A percentile compares a stretch with the other conserved stretches of the same genome.
Conservation (phyloP, 2,113 vertebrate species). For the Phrynosoma blainvillii region DNA sequence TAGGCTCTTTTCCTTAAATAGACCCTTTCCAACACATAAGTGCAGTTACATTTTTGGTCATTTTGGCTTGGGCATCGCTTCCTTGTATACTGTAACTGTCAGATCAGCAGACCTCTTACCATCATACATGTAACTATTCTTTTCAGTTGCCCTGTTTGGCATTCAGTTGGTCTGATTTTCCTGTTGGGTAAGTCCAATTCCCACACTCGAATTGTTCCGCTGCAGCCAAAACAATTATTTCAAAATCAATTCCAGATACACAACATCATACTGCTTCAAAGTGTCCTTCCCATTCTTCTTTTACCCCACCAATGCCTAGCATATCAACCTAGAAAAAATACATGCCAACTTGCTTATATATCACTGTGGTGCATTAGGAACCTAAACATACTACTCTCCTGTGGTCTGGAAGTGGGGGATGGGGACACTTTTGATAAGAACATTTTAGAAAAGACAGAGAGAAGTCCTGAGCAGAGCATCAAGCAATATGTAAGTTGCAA, state of each 20-base stretch:
- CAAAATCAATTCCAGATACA: slow-evolving; percentile 20
- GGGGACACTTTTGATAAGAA: neutral
- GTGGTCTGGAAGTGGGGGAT: accelerated
- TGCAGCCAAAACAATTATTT: slow-evolving; percentile 55
- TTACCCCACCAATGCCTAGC: neutral
- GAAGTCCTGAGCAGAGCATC: accelerated
- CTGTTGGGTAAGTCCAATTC: slow-evolving; percentile 85
- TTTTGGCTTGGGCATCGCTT: neutral
- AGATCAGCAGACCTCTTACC: slow-evolving; percentile 67
- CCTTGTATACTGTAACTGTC: neutral
- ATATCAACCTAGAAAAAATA: neutral
- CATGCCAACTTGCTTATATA: neutral
- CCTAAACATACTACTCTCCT: neutral
- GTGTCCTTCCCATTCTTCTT: neutral
- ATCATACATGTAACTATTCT: slow-evolving; percentile 80
- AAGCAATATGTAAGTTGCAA: neutral
- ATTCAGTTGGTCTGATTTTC: slow-evolving; percentile 86
- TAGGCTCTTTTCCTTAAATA: neutral
- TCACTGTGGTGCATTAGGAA: neutral
- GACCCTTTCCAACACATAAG: neutral
- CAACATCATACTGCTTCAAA: neutral
- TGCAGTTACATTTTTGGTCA: neutral
- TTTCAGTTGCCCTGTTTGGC: slow-evolving; percentile 82
- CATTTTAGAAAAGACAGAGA: neutral
- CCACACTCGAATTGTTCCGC: slow-evolving; percentile 87